Conservation (phyloP, 2,113 vertebrate species). For the Crotalus viridis region DNA sequence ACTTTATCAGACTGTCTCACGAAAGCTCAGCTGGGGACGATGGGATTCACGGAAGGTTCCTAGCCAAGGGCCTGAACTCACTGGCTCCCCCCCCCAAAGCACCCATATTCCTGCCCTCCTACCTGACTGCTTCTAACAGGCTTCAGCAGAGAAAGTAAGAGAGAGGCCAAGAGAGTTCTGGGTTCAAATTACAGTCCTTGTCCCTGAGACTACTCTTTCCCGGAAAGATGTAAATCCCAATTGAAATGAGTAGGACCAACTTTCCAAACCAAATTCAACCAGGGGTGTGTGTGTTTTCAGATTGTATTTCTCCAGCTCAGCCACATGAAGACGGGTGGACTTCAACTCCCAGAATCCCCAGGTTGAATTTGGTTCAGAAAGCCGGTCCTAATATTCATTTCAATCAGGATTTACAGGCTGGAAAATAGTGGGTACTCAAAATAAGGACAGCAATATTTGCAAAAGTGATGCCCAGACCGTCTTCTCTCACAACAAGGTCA, state of each 20-base stretch:
- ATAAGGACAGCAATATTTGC: not conserved
- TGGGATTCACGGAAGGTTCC: conserved; percentile 70
- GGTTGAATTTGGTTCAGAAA: too few species aligned
- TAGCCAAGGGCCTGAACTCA: conserved; percentile 21
- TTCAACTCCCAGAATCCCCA: not conserved
- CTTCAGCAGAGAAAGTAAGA: not conserved
- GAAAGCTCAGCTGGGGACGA: conserved; percentile 72
- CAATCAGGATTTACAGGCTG: too few species aligned
- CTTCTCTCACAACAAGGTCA: not conserved
- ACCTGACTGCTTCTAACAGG: not conserved
- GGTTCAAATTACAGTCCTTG: not conserved
- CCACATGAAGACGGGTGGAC: not conserved
- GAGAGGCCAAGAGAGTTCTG: not conserved
- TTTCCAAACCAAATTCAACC: not conserved
- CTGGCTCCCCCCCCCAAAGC: not conserved
- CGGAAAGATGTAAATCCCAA: not conserved
- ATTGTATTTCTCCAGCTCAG: not conserved
- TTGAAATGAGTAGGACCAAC: not conserved
- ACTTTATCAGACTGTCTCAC: conserved; percentile 91
- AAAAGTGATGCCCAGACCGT: not conserved
- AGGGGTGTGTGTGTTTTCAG: not conserved
- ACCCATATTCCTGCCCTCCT: accelerated
- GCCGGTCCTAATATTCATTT: too few species aligned
- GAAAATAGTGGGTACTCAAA: not conserved
- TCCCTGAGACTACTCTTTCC: not conserved